These are phyloP conservation scores for Tigriopus japonicus DNA, from an alignment of 1,140 invertebrate genomes.

Conservation along the genomic window DNA sequence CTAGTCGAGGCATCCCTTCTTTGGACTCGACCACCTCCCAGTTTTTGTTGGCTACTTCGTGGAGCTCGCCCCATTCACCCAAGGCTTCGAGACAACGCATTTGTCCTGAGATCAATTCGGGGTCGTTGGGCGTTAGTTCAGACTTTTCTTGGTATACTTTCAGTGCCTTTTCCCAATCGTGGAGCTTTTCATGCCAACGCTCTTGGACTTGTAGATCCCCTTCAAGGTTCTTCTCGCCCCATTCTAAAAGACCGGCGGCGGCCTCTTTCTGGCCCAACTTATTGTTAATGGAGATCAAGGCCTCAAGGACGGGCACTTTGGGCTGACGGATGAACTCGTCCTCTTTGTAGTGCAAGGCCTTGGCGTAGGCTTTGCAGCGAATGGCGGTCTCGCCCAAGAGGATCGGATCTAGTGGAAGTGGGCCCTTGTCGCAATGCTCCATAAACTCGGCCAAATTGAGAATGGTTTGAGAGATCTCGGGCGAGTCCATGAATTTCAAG, in stretches of 20 bases:
- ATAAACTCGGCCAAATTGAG: conserved; percentile 97
- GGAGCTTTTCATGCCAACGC: conserved; percentile 94
- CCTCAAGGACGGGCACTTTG: conserved; percentile 68
- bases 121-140: conserved; percentile 27
- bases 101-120: conserved; percentile 69
- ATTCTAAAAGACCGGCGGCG: conserved; percentile 72
- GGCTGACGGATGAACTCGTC: conserved; percentile 63
- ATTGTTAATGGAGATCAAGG: conserved; percentile 92
- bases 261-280: conserved; percentile 96
- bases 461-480: conserved; percentile 92
- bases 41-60: conserved; percentile 49
- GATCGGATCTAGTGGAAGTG: conserved; percentile 67
- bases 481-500: conserved; percentile 72
- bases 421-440: conserved; percentile 95
- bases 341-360: conserved; percentile 96
- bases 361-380: conserved; percentile 61
- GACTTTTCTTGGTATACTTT: conserved; percentile 49
- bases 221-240: conserved; percentile 62
- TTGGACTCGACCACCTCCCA: conserved; percentile 36
- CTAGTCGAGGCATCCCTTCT: conserved; percentile 57
- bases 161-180: conserved; percentile 94
- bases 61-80: conserved; percentile 73
- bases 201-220: conserved; percentile 62
- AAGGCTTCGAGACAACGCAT: conserved; percentile 93
- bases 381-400: conserved; percentile 40